A percentile compares a stretch with the other conserved stretches of the same genome.
phyloP scores from a whole-genome alignment of 2,888 invertebrate species.

The Brachyptera putata region DNA sequence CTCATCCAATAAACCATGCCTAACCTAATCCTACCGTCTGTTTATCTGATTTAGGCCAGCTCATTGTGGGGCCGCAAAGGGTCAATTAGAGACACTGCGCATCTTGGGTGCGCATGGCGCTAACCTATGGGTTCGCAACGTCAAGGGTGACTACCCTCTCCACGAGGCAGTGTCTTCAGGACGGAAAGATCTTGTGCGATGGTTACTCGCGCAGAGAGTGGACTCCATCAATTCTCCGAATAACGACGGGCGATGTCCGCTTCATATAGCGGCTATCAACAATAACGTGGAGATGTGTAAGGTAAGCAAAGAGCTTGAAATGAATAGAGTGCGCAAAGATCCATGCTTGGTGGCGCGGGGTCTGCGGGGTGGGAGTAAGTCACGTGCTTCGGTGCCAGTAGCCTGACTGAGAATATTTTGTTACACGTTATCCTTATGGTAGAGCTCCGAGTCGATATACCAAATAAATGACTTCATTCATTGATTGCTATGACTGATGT shows the following conservation, averaged over 20 bases:
- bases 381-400: too few relatives aligned
- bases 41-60: constrained; percentile 78
- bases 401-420: too few relatives aligned
- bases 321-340: too few relatives aligned
- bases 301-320: constrained; percentile 47
- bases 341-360: too few relatives aligned
- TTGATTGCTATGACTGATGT: too few relatives aligned
- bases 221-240: constrained; percentile 84
- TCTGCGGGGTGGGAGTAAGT: too few relatives aligned
- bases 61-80: constrained; percentile 93
- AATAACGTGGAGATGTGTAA: constrained; percentile 93
- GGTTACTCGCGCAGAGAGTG: constrained; percentile 79
- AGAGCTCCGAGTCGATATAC: too few relatives aligned
- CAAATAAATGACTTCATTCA: too few relatives aligned
- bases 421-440: too few relatives aligned
- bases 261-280: constrained; percentile 91
- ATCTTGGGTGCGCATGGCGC: constrained; percentile 71
- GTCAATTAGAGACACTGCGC: constrained; percentile 84
- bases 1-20: too few relatives aligned
- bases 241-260: constrained; percentile 85
- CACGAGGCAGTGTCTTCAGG: constrained; percentile 96
- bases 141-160: constrained; percentile 89
- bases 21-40: too few relatives aligned
- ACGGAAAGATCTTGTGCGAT: constrained; percentile 79
- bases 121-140: constrained; percentile 88